Evolutionary conservation across 2,888 invertebrate species (phyloP).

Genomic region (Mythimna albipuncta): DNA sequence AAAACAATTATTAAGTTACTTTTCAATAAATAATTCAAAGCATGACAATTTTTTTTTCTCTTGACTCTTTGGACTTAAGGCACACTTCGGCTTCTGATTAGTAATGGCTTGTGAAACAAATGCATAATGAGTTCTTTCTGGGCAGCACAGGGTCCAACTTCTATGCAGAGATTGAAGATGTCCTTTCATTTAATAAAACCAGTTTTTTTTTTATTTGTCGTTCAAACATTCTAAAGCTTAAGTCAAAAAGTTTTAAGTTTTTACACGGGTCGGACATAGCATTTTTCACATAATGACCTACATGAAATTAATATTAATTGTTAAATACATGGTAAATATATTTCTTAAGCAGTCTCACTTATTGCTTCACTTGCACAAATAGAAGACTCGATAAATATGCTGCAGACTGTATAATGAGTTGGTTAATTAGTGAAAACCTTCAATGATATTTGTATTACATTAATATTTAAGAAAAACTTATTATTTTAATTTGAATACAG

Average conservation of each 20-base stretch:
- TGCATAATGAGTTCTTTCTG: too few species aligned
- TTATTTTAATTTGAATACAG: constrained; percentile 12
- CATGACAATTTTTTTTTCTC: too few species aligned
- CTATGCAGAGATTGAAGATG: too few species aligned
- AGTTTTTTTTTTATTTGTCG: not conserved
- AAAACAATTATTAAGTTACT: too few species aligned
- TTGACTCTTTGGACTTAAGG: too few species aligned
- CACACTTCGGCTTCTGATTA: too few species aligned
- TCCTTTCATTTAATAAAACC: too few species aligned
- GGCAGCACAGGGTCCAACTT: too few species aligned
- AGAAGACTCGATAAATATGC: constrained; percentile 22
- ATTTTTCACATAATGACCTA: constrained; percentile 6
- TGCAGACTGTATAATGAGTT: not conserved
- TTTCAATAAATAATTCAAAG: too few species aligned
- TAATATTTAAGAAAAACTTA: not conserved
- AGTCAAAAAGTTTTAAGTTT: not conserved
- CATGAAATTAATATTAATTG: constrained; percentile 13
- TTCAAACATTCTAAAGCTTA: not conserved
- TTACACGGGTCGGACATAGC: too few species aligned
- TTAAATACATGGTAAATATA: constrained; percentile 29
- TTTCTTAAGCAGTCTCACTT: constrained; percentile 36
- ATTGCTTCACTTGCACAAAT: constrained; percentile 36
- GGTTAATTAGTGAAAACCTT: not conserved
- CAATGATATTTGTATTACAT: constrained; percentile 13
- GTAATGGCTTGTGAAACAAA: too few species aligned